Base-by-base conservation (phyloP, 2,113 vertebrate species). In the Atractosteus spatula region DNA sequence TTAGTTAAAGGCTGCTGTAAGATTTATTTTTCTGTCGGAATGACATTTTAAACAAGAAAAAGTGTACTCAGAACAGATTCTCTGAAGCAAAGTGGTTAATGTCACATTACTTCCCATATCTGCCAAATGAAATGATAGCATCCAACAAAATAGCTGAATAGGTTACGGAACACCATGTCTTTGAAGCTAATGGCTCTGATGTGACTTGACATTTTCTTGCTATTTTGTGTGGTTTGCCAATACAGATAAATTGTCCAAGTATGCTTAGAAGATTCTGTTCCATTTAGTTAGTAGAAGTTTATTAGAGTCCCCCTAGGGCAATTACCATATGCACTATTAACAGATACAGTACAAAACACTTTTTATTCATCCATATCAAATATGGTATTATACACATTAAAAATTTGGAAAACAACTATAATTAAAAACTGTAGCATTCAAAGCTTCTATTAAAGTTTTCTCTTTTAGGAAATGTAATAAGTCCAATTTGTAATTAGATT, bases 211-310 rank as follows among this genome's bases (percentile, higher is more conserved):
- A 62, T 76, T 62, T 63, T 69, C 56, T 61, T 68, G 62, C 54
- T 69, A 74, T 67, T 75, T 62, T 68, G 42, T 62, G 55, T 81
- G 76, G 80, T 70, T 64, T 73, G 51, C 57, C 63, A 73, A 72
- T 61, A 66, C 59, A 64, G 61, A 73, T 77, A 68, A 62, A 77
- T 74, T 59, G 47, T 42, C 68, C 66, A 14, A 74, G 7, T 16
- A 57, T 17, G 41, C 55, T 62, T 62, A 74, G 70, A 61, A 70
- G 71, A 68, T 64, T 13, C 73, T 78, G 42, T 75, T 64, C 56
- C 72, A 68, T 81, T 47, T 72, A 75, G 59, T 79, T 59, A 63
- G 71, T 5, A 16, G 64, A 67, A 10, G 67, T 67, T 16, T 57
- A 47, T 61, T 51, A 59, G 42, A 14, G 17, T 14, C 43, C 55